These are phyloP conservation scores for Frankliniella fusca DNA, from an alignment of 2,888 invertebrate species.

Conservation along the genomic window DNA sequence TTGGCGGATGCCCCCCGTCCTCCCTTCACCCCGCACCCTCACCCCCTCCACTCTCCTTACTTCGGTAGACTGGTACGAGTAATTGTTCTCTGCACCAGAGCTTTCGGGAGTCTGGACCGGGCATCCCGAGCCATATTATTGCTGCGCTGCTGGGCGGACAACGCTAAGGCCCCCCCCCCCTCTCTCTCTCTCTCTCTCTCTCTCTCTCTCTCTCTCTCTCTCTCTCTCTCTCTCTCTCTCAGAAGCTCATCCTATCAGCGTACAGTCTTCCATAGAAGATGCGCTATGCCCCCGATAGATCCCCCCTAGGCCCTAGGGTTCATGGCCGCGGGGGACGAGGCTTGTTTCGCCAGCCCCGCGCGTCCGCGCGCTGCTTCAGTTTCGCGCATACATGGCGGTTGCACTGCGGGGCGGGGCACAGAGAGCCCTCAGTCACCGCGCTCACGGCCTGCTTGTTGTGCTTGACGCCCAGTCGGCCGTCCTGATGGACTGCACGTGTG, in stretches of 20 bases:
- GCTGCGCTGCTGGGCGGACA: background rate
- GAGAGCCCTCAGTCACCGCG: too few species aligned
- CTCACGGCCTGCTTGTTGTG: too few species aligned
- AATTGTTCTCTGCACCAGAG: background rate
- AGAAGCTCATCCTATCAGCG: background rate
- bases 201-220: constrained; percentile 1
- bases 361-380: too few species aligned
- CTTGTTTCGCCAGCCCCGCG: too few species aligned
- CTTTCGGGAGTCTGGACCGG: background rate
- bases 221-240: background rate
- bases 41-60: background rate
- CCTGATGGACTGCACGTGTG: too few species aligned
- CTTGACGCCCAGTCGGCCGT: too few species aligned
- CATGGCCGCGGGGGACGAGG: too few species aligned
- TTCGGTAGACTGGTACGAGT: background rate
- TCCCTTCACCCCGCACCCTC: background rate
- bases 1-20: background rate
- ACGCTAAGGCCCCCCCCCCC: background rate
- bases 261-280: too few species aligned
- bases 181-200: background rate
- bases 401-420: too few species aligned
- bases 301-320: too few species aligned
- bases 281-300: too few species aligned
- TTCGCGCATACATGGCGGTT: too few species aligned
- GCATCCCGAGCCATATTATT: background rate